Evolutionary conservation across 2,888 invertebrate genomes (phyloP), one percentile per base, ranked within the genome.

Genomic region (Ephialtes manifestator): DNA sequence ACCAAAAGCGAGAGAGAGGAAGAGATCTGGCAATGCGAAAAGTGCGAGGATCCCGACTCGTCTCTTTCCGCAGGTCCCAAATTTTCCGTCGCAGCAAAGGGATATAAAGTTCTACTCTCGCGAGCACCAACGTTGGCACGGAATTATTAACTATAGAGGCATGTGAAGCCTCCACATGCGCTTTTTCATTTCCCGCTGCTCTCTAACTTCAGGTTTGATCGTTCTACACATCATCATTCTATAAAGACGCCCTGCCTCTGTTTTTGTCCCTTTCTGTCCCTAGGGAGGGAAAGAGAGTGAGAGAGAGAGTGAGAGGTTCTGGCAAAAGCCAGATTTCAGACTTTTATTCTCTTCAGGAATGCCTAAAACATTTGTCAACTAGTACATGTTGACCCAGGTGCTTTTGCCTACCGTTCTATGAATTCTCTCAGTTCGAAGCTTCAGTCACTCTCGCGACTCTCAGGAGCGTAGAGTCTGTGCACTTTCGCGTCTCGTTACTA

Each of bases 401-500:
- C 4, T 63, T 58, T 35, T 35, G 31, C 18, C 4, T n/a, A 5
- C 39, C 75, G 39, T 35, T 51, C 18, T 35, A 51, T 20, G 35
- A 65, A 76, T 76, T 76, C 65, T 53, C 63, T 76, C 76, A 39
- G 76, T 18, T 48, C 20, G 58, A 24, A 58, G n/a, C 18, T 55
- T 24, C 28, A 20, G 63, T 13, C 35, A n/a, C 35, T 48, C 28
- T 15, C 60, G 58, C 48, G 75, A 63, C 55, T 67, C 65, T 20
- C 65, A 18, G 65, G 39, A 53, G 60, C 48, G 43, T n/a, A 18
- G 18, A 13, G 63, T 48, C 60, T 70, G 35, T 31, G 79, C 76
- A 70, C 79, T 70, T 79, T 84, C 55, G 76, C 53, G 75, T 67
- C 74, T 84, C 78, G 76, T 84, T 84, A 84, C 71, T 81, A 68